A percentile compares a stretch with the other conserved stretches of the same genome.
These are phyloP conservation scores for Carduelis carduelis DNA, from an alignment of 2,797 vertebrate genomes.

Conservation along the genomic window DNA sequence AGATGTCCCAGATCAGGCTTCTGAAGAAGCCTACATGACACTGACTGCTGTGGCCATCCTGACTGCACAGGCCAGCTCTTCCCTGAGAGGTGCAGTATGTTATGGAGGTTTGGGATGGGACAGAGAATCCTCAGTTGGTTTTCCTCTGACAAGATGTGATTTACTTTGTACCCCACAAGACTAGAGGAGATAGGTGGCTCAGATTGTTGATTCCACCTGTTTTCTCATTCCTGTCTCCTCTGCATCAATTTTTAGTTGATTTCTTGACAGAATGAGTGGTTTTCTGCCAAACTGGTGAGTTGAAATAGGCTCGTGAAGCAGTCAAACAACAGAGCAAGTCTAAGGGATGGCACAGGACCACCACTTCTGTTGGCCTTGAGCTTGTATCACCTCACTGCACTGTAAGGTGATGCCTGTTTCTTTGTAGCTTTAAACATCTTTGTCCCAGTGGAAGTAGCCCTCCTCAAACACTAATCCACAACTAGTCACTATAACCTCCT, in stretches of 20 bases:
- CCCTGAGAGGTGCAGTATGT: neutral
- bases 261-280: neutral
- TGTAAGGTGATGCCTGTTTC: neutral
- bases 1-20: neutral
- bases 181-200: neutral
- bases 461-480: neutral
- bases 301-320: neutral
- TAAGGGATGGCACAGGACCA: neutral
- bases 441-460: neutral
- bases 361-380: neutral
- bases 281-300: neutral
- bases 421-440: neutral
- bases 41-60: neutral
- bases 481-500: neutral
- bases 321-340: neutral
- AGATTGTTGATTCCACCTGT: neutral
- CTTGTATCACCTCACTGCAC: neutral
- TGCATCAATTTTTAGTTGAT: neutral
- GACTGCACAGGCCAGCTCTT: neutral
- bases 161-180: neutral
- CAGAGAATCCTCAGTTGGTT: neutral
- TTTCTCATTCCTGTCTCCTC: neutral
- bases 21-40: neutral
- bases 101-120: neutral
- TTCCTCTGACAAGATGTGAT: rapidly evolving